These are phyloP conservation scores for Spheniscus mendiculus DNA, from an alignment of 2,113 vertebrate species.

Conservation along the genomic window DNA sequence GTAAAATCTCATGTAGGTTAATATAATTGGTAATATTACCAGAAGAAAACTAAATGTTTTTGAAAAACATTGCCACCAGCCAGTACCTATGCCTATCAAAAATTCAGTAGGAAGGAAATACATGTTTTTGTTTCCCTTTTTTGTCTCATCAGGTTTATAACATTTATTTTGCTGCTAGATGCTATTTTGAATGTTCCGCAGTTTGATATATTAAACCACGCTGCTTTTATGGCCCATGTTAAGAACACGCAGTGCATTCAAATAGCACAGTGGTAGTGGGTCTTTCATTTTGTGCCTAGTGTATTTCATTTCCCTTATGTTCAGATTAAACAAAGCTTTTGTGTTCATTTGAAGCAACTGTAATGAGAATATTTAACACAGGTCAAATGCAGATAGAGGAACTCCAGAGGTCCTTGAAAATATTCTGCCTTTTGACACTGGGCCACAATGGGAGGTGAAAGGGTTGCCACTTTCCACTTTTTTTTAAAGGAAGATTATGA, in stretches of 20 bases:
- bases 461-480: background rate
- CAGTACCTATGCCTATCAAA: background rate
- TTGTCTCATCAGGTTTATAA: constrained; percentile 3
- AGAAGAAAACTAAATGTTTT: constrained; percentile 19
- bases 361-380: constrained; percentile 81
- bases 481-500: background rate
- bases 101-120: constrained; percentile 13
- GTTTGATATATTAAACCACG: constrained; percentile 59
- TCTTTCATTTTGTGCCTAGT: constrained; percentile 69
- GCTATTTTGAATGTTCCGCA: constrained; percentile 33
- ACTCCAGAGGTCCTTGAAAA: constrained; percentile 66
- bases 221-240: constrained; percentile 40
- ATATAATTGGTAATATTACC: constrained; percentile 1
- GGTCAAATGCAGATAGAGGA: constrained; percentile 73
- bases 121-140: constrained; percentile 41
- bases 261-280: constrained; percentile 7
- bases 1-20: background rate
- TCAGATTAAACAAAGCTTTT: constrained; percentile 80
- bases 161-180: constrained; percentile 50
- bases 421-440: constrained; percentile 30
- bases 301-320: constrained; percentile 71
- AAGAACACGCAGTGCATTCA: constrained; percentile 51
- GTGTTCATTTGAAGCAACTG: constrained; percentile 75
- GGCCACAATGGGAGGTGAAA: constrained; percentile 14
- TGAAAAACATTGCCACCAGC: background rate